Evolutionary conservation across 2,888 invertebrate genomes (phyloP).

Genomic region (Lasioglossum vierecki): DNA sequence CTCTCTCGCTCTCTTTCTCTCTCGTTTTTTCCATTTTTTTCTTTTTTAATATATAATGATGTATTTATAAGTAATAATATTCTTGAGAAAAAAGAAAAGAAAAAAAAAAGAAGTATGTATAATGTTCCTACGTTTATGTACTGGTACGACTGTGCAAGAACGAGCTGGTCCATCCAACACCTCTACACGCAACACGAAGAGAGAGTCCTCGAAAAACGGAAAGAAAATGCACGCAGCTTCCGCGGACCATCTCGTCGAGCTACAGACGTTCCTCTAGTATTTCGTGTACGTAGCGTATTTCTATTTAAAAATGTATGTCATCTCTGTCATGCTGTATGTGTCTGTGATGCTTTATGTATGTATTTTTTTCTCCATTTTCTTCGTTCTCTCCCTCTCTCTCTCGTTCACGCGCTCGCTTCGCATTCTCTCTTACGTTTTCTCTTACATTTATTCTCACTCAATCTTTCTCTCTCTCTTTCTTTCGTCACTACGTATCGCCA

Average conservation of each 20-base stretch:
- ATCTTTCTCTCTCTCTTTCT: constrained; percentile 3
- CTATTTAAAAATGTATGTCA: constrained; percentile 75
- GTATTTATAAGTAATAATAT: constrained; percentile 81
- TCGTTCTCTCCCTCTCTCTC: constrained; percentile 3
- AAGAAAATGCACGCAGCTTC: constrained; percentile 53
- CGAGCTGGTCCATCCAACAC: constrained; percentile 70
- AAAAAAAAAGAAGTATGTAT: constrained; percentile 70
- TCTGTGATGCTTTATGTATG: constrained; percentile 67
- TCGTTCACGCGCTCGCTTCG: constrained; percentile 18
- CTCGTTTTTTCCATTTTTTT: constrained; percentile 12
- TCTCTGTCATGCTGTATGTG: constrained; percentile 54
- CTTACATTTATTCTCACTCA: constrained; percentile 6
- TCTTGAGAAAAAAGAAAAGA: constrained; percentile 64
- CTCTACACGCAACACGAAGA: constrained; percentile 29
- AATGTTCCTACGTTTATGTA: constrained; percentile 76
- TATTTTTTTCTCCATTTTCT: constrained; percentile 42
- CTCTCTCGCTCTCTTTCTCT: constrained; percentile 58
- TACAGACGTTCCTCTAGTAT: constrained; percentile 68
- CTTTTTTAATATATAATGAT: constrained; percentile 73
- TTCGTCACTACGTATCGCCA: constrained; percentile 32
- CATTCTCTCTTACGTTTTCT: constrained; percentile 8
- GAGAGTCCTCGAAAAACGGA: constrained; percentile 33
- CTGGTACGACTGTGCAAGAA: constrained; percentile 73
- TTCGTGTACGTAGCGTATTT: constrained; percentile 72
- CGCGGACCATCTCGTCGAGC: constrained; percentile 71